Conservation (phyloP, 2,888 invertebrate genomes). For the Anoncus sp. region DNA sequence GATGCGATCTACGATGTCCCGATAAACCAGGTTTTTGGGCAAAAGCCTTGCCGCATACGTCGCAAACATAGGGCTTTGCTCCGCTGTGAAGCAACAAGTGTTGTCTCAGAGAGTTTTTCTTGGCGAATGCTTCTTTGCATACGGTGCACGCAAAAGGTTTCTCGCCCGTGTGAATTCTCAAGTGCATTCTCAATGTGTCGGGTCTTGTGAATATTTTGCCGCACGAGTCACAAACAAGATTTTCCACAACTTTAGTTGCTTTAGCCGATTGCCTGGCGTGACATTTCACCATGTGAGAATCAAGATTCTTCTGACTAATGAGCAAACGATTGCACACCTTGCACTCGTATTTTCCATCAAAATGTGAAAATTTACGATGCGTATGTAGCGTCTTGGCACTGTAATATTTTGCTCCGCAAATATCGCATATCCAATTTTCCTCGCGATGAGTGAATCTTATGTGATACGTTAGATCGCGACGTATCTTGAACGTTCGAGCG, state of each 20-base stretch:
- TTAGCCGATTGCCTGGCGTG: slow-evolving; percentile 69
- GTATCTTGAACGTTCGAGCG: slow-evolving; percentile 57
- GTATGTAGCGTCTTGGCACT: slow-evolving; percentile 76
- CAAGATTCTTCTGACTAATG: slow-evolving; percentile 83
- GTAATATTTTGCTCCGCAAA: slow-evolving; percentile 78
- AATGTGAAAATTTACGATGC: slow-evolving; percentile 79
- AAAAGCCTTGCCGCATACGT: slow-evolving; percentile 80
- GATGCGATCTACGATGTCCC: slow-evolving; percentile 80
- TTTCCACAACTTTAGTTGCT: slow-evolving; percentile 68
- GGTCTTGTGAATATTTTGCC: slow-evolving; percentile 79
- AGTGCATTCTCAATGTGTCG: slow-evolving; percentile 77
- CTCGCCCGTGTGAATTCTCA: slow-evolving; percentile 79
- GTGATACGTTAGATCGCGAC: slow-evolving; percentile 64
- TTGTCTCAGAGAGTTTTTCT: slow-evolving; percentile 78
- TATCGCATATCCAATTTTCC: slow-evolving; percentile 67
- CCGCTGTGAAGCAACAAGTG: slow-evolving; percentile 80
- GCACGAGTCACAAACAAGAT: slow-evolving; percentile 81
- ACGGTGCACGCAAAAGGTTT: slow-evolving; percentile 78
- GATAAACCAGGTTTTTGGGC: slow-evolving; percentile 80
- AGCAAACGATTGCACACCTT: slow-evolving; percentile 79
- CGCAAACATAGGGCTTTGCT: slow-evolving; percentile 79
- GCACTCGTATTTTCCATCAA: slow-evolving; percentile 80
- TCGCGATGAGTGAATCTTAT: slow-evolving; percentile 63
- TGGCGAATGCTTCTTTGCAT: slow-evolving; percentile 78
- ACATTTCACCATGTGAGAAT: slow-evolving; percentile 78